Conservation (phyloP, 2,888 invertebrate species). For the Anticlea derivata region DNA sequence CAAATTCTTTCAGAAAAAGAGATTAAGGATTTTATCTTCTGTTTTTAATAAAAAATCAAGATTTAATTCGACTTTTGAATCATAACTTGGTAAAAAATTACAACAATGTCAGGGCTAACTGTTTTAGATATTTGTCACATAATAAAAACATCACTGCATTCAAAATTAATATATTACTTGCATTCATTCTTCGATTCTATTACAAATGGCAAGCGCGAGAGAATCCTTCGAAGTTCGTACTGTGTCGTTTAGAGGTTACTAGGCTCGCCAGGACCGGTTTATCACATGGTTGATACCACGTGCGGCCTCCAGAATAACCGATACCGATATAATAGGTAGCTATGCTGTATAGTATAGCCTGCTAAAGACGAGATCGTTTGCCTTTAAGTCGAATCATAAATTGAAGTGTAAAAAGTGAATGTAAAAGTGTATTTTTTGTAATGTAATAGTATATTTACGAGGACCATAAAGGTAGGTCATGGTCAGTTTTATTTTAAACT, state of each 20-base stretch:
- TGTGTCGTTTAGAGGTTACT: constrained; percentile 82
- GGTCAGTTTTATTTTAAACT: no score
- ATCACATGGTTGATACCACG: constrained; percentile 79
- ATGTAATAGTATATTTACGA: no score
- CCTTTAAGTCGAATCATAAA: constrained; percentile 6
- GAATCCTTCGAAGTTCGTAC: constrained; percentile 64
- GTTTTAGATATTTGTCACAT: no score
- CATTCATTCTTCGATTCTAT: constrained; percentile 1
- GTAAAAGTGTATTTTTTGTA: no score
- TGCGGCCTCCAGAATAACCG: constrained; percentile 70
- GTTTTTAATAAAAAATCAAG: no score
- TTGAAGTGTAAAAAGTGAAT: neutral
- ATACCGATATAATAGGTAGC: constrained; percentile 22
- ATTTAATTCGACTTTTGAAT: no score
- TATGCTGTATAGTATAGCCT: constrained; percentile 4
- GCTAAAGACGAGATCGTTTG: constrained; percentile 13
- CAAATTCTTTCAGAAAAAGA: neutral
- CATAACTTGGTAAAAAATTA: no score
- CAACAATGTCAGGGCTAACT: no score
- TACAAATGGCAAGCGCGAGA: constrained; percentile 44
- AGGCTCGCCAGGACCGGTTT: constrained; percentile 78
- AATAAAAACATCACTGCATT: no score
- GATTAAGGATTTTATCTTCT: neutral
- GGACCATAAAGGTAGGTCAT: no score
- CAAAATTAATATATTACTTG: no score